Evolutionary conservation across 2,797 vertebrate genomes (phyloP), one percentile per base, ranked within the genome.

Genomic region (Vireo griseus): DNA sequence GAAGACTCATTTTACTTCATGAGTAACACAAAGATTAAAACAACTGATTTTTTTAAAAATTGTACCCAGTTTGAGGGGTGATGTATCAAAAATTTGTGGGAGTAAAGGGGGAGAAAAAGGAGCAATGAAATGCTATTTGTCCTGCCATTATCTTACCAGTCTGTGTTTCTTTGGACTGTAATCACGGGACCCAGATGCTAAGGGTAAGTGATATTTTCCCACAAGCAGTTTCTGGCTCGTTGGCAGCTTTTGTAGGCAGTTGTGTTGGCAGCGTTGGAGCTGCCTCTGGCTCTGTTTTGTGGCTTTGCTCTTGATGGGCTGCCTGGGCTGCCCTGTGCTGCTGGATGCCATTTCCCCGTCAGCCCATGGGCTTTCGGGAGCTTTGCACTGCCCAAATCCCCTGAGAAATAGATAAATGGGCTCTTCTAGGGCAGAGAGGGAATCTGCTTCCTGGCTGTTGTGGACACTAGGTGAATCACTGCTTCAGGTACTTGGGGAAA

Each of bases 131-230:
- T 72, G 76, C 75, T 97, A 3, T 96, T 97, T 96, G 76, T 95
- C 74, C 95, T 94, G 82, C 87, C 91, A 83, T 66, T 96, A 76
- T 96, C 95, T 95, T 96, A 94, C 93, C 95, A 97, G 95, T 76
- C 94, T 97, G 84, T 96, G 95, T 94, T 93, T 96, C 95, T 97
- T 96, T 97, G 97, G 97, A 96, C 96, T 93, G 97, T 80, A 97
- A 96, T 96, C 97, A 93, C 17, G 31, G 96, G 96, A 94, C 97
- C 97, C 97, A 98, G 98, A 97, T 98, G 97, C 96, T 97, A 96
- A 97, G 97, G 95, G 96, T 97, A 97, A 98, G 97, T 96, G 97
- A 95, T 97, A 95, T 97, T 98, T 97, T 97, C 97, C 97, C 97
- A 97, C 96, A 97, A 97, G 96, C 96, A 79, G 96, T 96, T 97